phyloP scores from a whole-genome alignment of 2,113 vertebrate species.

The Anarrhichthys ocellatus region DNA sequence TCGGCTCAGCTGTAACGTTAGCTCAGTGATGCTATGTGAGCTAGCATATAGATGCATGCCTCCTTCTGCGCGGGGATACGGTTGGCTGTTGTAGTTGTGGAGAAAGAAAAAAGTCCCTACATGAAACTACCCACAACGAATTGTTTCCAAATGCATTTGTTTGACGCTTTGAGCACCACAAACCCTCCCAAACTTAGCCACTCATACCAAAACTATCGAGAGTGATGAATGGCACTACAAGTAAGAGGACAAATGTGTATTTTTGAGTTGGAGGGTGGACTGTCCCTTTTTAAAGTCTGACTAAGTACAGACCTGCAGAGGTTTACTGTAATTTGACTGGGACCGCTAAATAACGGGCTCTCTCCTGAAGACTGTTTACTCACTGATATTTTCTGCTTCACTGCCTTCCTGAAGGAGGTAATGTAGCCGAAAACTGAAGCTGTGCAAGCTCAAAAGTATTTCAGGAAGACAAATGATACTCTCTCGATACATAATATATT shows the following conservation, averaged over 20 bases:
- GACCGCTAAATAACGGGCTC: slow-evolving; percentile 4
- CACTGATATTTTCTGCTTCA: neutral
- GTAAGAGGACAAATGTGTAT: neutral
- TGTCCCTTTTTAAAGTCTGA: neutral
- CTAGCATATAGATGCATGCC: no score
- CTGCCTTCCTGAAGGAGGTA: slow-evolving; percentile 12
- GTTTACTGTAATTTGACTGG: neutral
- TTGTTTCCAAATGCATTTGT: no score
- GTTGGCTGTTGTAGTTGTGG: no score
- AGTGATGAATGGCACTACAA: neutral
- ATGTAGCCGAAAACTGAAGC: neutral
- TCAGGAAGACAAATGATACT: neutral
- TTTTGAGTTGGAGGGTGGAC: neutral
- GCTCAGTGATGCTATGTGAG: no score
- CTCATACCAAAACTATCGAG: neutral
- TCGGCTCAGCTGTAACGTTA: no score
- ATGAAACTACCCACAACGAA: no score
- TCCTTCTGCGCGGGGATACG: no score
- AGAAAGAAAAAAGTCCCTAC: no score
- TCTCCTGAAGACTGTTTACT: slow-evolving; percentile 13
- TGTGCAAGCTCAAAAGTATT: neutral
- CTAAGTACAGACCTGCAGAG: slow-evolving; percentile 12
- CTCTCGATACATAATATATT: neutral
- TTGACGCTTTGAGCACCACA: no score
- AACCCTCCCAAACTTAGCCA: neutral